Base-by-base conservation (phyloP, 2,113 vertebrate genomes). In the Istiophorus platypterus region DNA sequence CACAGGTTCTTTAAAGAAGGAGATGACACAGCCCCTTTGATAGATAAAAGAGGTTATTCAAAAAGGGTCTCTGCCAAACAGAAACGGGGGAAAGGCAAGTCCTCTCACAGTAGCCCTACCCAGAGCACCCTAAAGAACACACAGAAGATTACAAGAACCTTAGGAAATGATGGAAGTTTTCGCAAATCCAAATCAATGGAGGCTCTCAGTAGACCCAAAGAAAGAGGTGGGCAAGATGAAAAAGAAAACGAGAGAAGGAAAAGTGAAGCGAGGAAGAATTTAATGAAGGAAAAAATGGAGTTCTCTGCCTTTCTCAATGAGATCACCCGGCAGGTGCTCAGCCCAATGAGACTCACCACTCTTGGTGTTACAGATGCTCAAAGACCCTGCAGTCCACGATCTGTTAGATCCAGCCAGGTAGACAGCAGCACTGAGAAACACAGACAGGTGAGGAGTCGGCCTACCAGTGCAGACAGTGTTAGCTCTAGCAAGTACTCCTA, bases 251-350 rank as follows among this genome's bases (percentile, higher is more conserved):
- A 88, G n/a, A 89, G 10, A 37, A 90, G 39, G 56, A 93, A 87
- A 75, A 76, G 66, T 12, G 92, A 93, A 51, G 91, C 88, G 31
- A 89, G 3, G 37, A 91, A 93, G 77, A 91, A 91, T 76, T 74
- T 95, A 18, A 70, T 90, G 47, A 94, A 94, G 70, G 95, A 96
- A 77, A 96, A 96, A 89, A 89, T 87, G 26, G 94, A 93, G 71
- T 96, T 97, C 75, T 96, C 96, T 5, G 92, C 93, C 4, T 96
- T 97, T 78, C 92, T 97, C 17, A 95, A 96, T 64, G 96, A 96
- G 85, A 96, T 96, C 73, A 97, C 96, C 5, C 85, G 90, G 4
- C 96, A 96, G 85, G 95, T 97, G 26, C 90, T 97, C 49, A 97
- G 96, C 80, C 95, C 96, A 0, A 94, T 94, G 78, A 95, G 90